Evolutionary conservation across 2,113 vertebrate species (phyloP), one percentile per base, ranked within the genome.

Genomic region (Pristiophorus japonicus): DNA sequence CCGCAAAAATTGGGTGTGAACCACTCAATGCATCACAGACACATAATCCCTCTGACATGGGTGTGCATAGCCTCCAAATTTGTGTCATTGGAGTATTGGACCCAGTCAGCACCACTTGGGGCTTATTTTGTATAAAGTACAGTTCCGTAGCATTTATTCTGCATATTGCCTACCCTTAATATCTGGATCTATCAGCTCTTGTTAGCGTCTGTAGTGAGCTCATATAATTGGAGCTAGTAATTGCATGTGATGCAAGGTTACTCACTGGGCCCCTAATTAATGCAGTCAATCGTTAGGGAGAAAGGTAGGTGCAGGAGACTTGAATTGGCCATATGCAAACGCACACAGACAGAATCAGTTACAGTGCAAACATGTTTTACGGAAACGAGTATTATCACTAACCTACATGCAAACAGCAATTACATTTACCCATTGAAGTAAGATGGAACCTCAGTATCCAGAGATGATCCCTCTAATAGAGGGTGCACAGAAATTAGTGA

Each of bases 191-290:
- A 34, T 91, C 87, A 62, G 24, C 34, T 62, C 55, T 6, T n/a
- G 30, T 91, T 62, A 91, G 87, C 14, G 11, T 59, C 87, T 59
- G 51, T 12, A 59, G 55, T 62, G 62, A n/a, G 34, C 87, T 91
- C 30, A 59, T 62, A n/a, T 91, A 91, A 62, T 91, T 59, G 11
- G 14, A 91, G 38, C 38, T 81, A 38, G 38, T 42, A 81, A 91
- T 59, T 91, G 87, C 84, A 62, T 18, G 87, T n/a, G 51, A 27
- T 91, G 87, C 51, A 62, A 18, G 51, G 30, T 62, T 62, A 18
- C 59, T 62, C 87, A 62, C n/a, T 91, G 51, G 55, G 30, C 87
- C 55, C 30, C 55, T 91, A n/a, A 91, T 91, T 91, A 62, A 91
- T 91, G 34, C 34, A 62, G 55, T 34, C 55, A 59, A 30, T 91